Conservation (phyloP, 2,797 vertebrate genomes). For the Heteromormyrus szaboi region DNA sequence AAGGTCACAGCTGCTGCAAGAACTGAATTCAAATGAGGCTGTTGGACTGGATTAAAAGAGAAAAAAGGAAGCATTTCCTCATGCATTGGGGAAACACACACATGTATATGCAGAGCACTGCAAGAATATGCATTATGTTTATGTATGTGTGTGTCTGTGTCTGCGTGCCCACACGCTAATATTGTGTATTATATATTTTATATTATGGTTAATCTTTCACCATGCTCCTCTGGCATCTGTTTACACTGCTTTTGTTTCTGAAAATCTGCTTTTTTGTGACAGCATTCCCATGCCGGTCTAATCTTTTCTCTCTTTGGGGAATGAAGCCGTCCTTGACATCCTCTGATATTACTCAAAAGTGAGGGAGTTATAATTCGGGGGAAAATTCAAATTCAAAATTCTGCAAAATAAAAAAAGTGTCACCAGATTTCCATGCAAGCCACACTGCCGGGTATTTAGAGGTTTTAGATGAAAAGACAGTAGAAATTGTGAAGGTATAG, state of each 20-base stretch:
- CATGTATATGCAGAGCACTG: neutral
- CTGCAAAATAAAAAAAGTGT: neutral
- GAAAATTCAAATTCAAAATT: neutral
- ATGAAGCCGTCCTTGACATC: neutral
- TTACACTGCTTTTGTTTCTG: neutral
- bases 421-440: neutral
- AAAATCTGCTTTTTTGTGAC: slow-evolving; percentile 4
- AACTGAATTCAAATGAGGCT: slow-evolving; percentile 59
- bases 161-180: neutral
- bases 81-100: neutral
- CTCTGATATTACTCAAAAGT: neutral
- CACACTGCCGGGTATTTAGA: neutral
- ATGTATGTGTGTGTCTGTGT: neutral
- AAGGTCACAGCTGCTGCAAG: slow-evolving; percentile 58
- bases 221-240: neutral
- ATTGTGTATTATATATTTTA: neutral
- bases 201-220: neutral
- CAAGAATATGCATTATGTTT: neutral
- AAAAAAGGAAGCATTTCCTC: neutral
- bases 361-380: neutral
- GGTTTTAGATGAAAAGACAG: neutral
- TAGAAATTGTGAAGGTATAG: neutral
- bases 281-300: neutral
- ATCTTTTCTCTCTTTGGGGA: neutral
- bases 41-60: neutral